Conservation (phyloP, 2,797 vertebrate genomes). For the Poecilia wingei region DNA sequence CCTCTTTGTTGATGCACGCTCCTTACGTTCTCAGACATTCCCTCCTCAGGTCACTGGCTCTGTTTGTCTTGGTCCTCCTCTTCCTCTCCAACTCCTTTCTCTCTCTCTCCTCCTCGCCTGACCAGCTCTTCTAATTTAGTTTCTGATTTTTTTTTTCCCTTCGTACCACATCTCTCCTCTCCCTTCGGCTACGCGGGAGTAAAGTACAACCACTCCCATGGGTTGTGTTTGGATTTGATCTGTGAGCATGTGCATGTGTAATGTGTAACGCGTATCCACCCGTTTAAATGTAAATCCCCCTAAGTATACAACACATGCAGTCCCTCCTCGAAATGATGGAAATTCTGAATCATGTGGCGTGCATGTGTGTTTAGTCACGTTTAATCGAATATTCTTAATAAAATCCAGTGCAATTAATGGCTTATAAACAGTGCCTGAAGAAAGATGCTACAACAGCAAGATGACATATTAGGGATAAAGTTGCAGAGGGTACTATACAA, state of each 20-base stretch:
- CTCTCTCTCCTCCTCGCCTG: conserved; percentile 71
- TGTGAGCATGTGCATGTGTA: conserved; percentile 22
- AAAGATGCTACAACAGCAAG: not conserved
- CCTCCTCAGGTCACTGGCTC: conserved; percentile 74
- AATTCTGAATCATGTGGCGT: not conserved
- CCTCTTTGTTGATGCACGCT: conserved; percentile 72
- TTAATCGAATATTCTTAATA: not conserved
- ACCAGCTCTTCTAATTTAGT: conserved; percentile 81
- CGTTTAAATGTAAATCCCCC: conserved; percentile 60
- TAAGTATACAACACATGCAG: conserved; percentile 44
- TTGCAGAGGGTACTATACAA: not conserved
- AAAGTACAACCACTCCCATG: conserved; percentile 62
- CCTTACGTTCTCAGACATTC: conserved; percentile 69
- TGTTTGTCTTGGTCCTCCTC: conserved; percentile 68
- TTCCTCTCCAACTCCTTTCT: conserved; percentile 51
- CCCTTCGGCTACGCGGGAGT: conserved; percentile 61
- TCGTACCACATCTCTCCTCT: conserved; percentile 61
- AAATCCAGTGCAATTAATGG: not conserved
- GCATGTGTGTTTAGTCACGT: not conserved
- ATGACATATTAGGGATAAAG: not conserved
- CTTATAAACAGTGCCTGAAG: not conserved
- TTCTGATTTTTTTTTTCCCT: conserved; percentile 67
- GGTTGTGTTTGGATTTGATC: conserved; percentile 58
- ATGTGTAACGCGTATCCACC: not conserved
- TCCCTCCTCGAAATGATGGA: conserved; percentile 51